These are phyloP conservation scores for Scytalopus superciliaris DNA, from an alignment of 2,113 vertebrate species.

Conservation along the genomic window DNA sequence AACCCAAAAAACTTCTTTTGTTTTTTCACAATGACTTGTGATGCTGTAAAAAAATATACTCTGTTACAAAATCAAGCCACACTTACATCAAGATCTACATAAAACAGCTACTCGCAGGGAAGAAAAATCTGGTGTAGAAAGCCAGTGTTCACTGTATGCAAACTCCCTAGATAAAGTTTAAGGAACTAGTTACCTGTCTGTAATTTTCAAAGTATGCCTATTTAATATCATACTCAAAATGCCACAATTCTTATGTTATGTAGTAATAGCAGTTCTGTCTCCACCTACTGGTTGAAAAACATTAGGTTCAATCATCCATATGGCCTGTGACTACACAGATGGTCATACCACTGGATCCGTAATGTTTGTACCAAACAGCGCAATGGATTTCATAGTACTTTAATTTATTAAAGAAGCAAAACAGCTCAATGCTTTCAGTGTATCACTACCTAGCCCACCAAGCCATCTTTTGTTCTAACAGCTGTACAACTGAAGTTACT, in stretches of 20 bases:
- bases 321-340: neutral
- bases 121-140: neutral
- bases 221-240: neutral
- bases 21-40: neutral
- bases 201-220: neutral
- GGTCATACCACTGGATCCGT: neutral
- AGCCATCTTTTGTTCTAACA: neutral
- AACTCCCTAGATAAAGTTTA: neutral
- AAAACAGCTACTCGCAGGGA: neutral
- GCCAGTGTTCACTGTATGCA: neutral
- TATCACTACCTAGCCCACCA: neutral
- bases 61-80: neutral
- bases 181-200: neutral
- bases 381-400: neutral
- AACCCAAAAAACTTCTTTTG: neutral
- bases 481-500: neutral
- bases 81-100: neutral
- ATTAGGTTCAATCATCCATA: neutral
- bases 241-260: neutral
- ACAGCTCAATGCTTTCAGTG: neutral
- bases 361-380: neutral
- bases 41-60: neutral
- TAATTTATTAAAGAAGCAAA: neutral
- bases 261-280: neutral
- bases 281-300: conserved; percentile 14